Conservation (phyloP, 2,888 invertebrate genomes). For the Papilio elwesi region DNA sequence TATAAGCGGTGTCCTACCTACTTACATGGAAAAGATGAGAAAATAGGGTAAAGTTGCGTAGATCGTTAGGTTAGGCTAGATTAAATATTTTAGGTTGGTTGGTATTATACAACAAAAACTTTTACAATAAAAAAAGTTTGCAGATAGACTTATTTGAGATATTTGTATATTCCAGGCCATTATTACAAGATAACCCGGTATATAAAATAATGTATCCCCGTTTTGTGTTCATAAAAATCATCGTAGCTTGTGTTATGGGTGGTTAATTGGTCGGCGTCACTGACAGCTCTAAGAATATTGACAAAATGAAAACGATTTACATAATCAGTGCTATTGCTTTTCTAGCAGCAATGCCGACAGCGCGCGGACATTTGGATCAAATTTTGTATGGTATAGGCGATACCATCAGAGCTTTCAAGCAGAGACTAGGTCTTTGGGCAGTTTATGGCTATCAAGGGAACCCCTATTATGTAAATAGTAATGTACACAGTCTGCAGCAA, state of each 20-base stretch:
- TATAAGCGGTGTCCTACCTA: too few relatives aligned
- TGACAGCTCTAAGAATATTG: not conserved
- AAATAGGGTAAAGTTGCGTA: too few relatives aligned
- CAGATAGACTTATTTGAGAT: not conserved
- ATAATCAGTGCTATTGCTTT: constrained; percentile 3
- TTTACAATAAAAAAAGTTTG: not conserved
- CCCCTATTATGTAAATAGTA: not conserved
- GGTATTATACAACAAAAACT: too few relatives aligned
- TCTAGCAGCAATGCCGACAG: not conserved
- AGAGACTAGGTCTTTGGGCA: not conserved
- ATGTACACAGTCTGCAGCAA: not conserved
- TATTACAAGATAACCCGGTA: too few relatives aligned
- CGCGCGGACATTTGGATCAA: constrained; percentile 5
- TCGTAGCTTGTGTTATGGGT: too few relatives aligned
- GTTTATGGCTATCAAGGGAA: not conserved
- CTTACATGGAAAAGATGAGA: too few relatives aligned
- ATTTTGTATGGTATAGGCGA: not conserved
- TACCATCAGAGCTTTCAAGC: not conserved
- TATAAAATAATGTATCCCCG: too few relatives aligned
- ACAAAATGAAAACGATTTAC: not conserved
- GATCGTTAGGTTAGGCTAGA: too few relatives aligned
- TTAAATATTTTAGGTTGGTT: too few relatives aligned
- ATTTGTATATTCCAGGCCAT: too few relatives aligned
- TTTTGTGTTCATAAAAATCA: not conserved
- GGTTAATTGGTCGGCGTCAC: not conserved